Percentiles rank a stretch among this genome's conserved stretches.
These are phyloP conservation scores for Rhinogobio ventralis DNA, from an alignment of 2,797 vertebrate genomes.

Conservation along the genomic window DNA sequence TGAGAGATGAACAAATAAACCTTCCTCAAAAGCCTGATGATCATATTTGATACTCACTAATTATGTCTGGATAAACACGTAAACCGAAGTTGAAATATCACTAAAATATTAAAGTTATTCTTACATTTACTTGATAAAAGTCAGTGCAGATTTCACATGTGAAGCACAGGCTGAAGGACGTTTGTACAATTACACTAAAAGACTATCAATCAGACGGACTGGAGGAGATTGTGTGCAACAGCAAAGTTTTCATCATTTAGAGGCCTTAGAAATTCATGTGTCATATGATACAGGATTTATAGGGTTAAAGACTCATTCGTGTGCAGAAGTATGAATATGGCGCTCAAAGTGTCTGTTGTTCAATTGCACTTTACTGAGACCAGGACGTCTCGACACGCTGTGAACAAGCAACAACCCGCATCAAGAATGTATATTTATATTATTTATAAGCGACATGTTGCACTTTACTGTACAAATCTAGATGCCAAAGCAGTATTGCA, in stretches of 20 bases:
- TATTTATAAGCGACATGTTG: constrained; percentile 76
- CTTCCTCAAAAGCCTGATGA: constrained; percentile 4
- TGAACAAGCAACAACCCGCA: constrained; percentile 80
- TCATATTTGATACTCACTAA: not conserved
- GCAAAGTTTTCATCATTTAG: not conserved
- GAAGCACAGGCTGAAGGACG: not conserved
- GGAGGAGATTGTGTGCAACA: not conserved
- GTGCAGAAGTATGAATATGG: constrained; percentile 63
- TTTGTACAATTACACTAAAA: not conserved
- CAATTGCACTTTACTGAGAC: constrained; percentile 90
- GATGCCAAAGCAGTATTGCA: constrained; percentile 96
- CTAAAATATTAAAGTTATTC: not conserved
- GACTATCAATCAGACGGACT: not conserved
- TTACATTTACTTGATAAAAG: not conserved
- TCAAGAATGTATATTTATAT: constrained; percentile 82
- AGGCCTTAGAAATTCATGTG: not conserved
- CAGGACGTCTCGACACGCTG: constrained; percentile 66
- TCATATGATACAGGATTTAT: not conserved
- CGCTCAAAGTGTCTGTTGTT: constrained; percentile 62
- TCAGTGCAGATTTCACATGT: not conserved
- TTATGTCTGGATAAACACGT: not conserved
- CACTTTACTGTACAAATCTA: constrained; percentile 91
- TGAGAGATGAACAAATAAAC: constrained; percentile 10
- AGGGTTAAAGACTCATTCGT: not conserved
- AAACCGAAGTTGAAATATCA: not conserved